These are phyloP conservation scores for Drosophila mayaguana DNA, from an alignment of 2,888 invertebrate species.

Conservation along the genomic window DNA sequence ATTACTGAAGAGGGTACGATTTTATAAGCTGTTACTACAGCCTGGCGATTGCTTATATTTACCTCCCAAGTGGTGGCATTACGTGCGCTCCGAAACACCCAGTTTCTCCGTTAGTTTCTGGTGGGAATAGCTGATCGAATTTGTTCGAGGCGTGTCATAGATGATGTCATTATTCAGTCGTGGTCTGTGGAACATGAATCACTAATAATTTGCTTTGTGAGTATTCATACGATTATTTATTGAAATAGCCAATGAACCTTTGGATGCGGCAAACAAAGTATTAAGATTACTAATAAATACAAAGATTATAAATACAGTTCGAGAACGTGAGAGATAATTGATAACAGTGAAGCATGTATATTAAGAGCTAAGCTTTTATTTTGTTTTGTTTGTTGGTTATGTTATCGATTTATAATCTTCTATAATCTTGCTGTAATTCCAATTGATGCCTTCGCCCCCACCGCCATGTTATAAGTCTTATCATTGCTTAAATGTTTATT, in stretches of 20 bases:
- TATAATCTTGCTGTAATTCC: conserved; percentile 55
- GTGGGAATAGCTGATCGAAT: conserved; percentile 89
- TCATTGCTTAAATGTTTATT: conserved; percentile 50
- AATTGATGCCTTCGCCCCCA: conserved; percentile 59
- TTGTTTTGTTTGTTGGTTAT: conserved; percentile 25
- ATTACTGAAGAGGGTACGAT: conserved; percentile 88
- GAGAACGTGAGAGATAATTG: conserved; percentile 17
- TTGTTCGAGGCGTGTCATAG: conserved; percentile 6
- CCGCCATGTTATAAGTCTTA: conserved; percentile 68
- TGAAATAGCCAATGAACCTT: conserved; percentile 44
- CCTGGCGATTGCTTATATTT: conserved; percentile 97
- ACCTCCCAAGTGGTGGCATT: conserved; percentile 99
- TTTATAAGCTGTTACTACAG: conserved; percentile 89
- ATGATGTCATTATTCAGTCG: conserved; percentile 52
- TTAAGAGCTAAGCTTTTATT: conserved; percentile 42
- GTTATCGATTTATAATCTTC: conserved; percentile 46
- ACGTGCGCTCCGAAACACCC: conserved; percentile 93
- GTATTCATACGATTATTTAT: conserved; percentile 57
- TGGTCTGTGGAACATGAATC: conserved; percentile 53
- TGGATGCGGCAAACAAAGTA: conserved; percentile 39
- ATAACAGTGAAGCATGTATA: conserved; percentile 30
- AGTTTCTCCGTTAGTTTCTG: conserved; percentile 99
- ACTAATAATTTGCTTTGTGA: conserved; percentile 29
- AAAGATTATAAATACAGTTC: conserved; percentile 27
- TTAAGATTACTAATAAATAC: conserved; percentile 23